phyloP scores from a whole-genome alignment of 35 echinoderm and acorn worm species.

The Lytechinus variegatus region DNA sequence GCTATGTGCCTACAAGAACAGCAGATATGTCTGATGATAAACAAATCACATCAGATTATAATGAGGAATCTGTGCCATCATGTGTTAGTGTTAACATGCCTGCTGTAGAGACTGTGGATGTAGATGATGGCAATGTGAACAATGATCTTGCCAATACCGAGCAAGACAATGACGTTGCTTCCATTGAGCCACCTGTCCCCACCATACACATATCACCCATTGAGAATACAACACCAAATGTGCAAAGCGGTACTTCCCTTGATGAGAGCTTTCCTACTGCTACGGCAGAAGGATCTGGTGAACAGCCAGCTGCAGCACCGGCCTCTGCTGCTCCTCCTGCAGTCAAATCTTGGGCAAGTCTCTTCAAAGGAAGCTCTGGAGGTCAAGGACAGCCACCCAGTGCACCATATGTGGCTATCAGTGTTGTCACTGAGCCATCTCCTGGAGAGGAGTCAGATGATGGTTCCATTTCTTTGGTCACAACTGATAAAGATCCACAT shows the following conservation, averaged over 20 bases:
- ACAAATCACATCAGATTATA: not conserved
- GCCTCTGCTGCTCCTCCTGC: not conserved
- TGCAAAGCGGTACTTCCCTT: not conserved
- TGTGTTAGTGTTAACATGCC: not conserved
- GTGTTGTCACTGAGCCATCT: not conserved
- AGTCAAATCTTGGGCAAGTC: slow-evolving; percentile 20
- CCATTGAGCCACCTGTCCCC: not conserved
- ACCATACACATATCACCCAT: not conserved
- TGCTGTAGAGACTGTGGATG: not conserved
- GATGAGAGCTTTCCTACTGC: not conserved
- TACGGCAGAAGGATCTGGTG: not conserved
- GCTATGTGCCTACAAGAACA: not conserved
- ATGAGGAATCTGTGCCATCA: not conserved
- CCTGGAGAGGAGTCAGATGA: not conserved
- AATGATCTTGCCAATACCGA: not conserved
- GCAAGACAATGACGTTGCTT: not conserved
- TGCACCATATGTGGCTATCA: not conserved
- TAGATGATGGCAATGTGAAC: not conserved
- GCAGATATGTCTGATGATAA: not conserved
- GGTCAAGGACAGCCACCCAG: not conserved
- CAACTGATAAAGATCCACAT: slow-evolving; percentile 72
- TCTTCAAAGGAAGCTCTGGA: slow-evolving; percentile 30
- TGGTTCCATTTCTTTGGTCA: slow-evolving; percentile 31
- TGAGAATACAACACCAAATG: not conserved
- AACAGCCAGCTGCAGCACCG: not conserved